Evolutionary conservation across 2,797 vertebrate genomes (phyloP), one percentile per base, ranked within the genome.

Genomic region (Amblyopsis hoosieri): DNA sequence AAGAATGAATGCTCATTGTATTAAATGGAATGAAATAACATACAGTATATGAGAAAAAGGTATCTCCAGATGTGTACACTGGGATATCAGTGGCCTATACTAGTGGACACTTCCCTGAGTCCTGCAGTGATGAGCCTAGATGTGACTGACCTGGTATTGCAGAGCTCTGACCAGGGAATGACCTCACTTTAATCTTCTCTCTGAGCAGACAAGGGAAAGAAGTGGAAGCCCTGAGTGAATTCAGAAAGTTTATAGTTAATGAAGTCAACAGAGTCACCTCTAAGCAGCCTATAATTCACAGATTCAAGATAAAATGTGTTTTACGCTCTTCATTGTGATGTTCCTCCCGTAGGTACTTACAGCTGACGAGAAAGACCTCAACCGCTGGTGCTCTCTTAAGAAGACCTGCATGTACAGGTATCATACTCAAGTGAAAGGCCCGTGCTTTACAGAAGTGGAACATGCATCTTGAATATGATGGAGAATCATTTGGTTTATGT

Each of bases 321-420:
- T 29, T 12, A 23, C n/a, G 12, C 45, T 31, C 23, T 23, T 3
- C 7, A 46, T 46, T 15, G 1, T 66, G 17, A 51, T 62, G 23
- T 55, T 66, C 54, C 12, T 10, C 48, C 0, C 0, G 3, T 71
- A 97, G 96, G 91, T 98, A 74, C 75, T 98, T 15, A 75, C 51
- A 0, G 94, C 95, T 0, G 87, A 95, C 0, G 96, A 98, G 75
- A 94, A 92, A 66, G 96, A 97, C 47, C 89, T 97, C 73, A 98
- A 98, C 83, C 88, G 85, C 2, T 98, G 96, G 96, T 94, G 93
- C 66, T 95, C 96, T 4, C 87, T 98, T 76, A 94, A 87, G 88
- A 98, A 96, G 86, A 95, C 95, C 1, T 98, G 96, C 92, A 97
- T 97, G 95, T 96, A 92, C 89, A 94, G 96, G 96, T 97, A 90